These are phyloP conservation scores for Leucoraja erinaceus DNA, from an alignment of 2,113 vertebrate genomes.

Conservation along the genomic window DNA sequence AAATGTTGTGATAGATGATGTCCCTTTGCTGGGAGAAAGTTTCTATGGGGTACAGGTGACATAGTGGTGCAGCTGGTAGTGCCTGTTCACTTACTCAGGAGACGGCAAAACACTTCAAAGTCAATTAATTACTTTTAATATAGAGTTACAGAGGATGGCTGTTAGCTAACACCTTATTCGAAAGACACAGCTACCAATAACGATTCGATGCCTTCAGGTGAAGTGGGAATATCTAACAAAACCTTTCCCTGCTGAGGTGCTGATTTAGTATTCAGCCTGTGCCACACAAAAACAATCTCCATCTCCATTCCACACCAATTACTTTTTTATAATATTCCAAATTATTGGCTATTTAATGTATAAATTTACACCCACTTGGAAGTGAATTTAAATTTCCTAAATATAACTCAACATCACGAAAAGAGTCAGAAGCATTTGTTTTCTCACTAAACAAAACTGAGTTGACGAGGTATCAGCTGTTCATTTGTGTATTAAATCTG, in stretches of 20 bases:
- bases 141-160: not conserved
- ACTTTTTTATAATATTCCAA: not conserved
- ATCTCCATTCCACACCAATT: conserved; percentile 15
- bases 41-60: no score
- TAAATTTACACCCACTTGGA: not conserved
- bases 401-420: not conserved
- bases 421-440: not conserved
- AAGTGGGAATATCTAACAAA: not conserved
- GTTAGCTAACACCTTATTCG: not conserved
- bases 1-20: no score
- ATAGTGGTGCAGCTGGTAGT: no score
- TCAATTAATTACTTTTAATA: not conserved
- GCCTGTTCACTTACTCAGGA: not conserved
- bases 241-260: not conserved
- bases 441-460: not conserved
- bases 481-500: not conserved
- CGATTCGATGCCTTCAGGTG: not conserved
- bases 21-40: no score
- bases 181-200: not conserved
- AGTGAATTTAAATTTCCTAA: not conserved
- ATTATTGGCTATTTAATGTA: not conserved
- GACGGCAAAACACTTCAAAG: not conserved
- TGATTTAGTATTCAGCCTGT: not conserved
- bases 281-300: not conserved
- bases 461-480: not conserved